Conservation (phyloP, 2,113 vertebrate genomes). For the Seriola rivoliana region DNA sequence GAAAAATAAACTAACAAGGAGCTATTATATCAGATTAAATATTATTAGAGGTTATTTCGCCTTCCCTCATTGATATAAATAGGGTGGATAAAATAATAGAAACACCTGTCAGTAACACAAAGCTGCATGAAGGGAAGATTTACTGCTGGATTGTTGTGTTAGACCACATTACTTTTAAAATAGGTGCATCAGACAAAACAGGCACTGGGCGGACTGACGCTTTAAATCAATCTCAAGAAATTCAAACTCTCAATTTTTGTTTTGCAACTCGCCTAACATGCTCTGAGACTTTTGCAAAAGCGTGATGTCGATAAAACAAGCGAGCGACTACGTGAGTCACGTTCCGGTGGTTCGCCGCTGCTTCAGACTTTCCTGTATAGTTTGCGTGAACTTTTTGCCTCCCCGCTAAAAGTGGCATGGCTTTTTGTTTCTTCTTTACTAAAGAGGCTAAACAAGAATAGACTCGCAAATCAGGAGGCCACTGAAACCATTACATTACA, state of each 20-base stretch:
- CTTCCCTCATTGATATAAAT: too few species aligned
- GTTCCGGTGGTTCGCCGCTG: constrained; percentile 6
- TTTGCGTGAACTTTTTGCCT: constrained; percentile 10
- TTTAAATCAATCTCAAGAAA: not conserved
- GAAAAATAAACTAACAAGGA: too few species aligned
- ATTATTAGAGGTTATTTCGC: too few species aligned
- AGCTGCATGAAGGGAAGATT: too few species aligned
- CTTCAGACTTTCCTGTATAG: not conserved
- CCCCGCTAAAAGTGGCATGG: constrained; percentile 56
- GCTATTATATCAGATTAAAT: too few species aligned
- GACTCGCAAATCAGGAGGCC: constrained; percentile 80
- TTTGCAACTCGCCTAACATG: not conserved
- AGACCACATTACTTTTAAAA: too few species aligned
- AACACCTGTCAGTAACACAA: too few species aligned
- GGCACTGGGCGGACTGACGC: not conserved
- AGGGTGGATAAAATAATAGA: too few species aligned
- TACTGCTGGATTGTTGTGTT: too few species aligned
- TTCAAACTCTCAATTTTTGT: not conserved
- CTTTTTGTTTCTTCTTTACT: constrained; percentile 72
- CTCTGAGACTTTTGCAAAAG: not conserved
- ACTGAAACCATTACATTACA: constrained; percentile 66
- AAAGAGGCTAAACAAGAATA: constrained; percentile 81
- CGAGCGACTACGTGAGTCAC: not conserved
- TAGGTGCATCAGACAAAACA: too few species aligned
- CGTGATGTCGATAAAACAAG: not conserved